Evolutionary conservation across 2,888 invertebrate genomes (phyloP), one percentile per base, ranked within the genome.

Genomic region (Lasioglossum pauxillum): DNA sequence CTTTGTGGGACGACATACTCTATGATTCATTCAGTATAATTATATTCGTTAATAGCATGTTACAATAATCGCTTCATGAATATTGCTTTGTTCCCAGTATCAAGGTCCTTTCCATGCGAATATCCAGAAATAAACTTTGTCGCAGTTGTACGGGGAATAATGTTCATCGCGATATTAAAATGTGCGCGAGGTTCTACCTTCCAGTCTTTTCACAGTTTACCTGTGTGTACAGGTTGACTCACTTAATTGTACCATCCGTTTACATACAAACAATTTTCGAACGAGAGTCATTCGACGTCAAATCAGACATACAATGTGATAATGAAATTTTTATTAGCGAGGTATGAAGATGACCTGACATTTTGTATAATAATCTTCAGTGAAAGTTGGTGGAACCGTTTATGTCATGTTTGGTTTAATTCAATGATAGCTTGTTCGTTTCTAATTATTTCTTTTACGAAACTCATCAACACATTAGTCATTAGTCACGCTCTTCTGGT

Each of bases 21-120:
- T 41, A 35, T 86, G 86, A 86, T 82, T 86, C 85, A 86, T 79
- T 35, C 38, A 41, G 35, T 81, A 76, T 41, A 71, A 85, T 79
- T 81, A 82, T 69, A 73, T 79, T 77, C 74, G 75, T 85, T 86
- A 85, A 86, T 86, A 85, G 85, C 75, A 76, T 64, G 85, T 76
- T 81, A 73, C 75, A 85, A 83, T 84, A 77, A 85, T 79, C 79
- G 78, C 81, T 78, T 86, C 80, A 86, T 82, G 86, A 86, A 86
- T 85, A 82, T 78, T 79, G 79, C 80, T 57, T 80, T 53, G 64
- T 80, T 84, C 81, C 23, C 49, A 67, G 23, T 49, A 44, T 53
- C 81, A 76, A 86, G 81, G 81, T 46, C 67, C 23, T 72, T 4
- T 76, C 7, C 16, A 12, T 60, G 23, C 16, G 19, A 27, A 49